phyloP scores from a whole-genome alignment of 2,888 invertebrate genomes.

The Sinelater perroti region DNA sequence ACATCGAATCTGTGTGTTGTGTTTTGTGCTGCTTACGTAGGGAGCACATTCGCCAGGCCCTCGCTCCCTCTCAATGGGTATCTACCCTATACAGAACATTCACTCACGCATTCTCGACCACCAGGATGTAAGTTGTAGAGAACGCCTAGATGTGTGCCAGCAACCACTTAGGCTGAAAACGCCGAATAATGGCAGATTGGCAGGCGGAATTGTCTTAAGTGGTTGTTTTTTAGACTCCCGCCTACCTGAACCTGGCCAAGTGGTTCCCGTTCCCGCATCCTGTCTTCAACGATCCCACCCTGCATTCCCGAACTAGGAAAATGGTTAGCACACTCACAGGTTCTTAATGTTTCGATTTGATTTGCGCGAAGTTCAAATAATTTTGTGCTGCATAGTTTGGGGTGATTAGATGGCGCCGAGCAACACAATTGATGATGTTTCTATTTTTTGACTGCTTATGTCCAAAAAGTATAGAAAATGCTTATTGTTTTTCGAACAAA shows the following conservation, averaged over 20 bases:
- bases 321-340: conserved; percentile 45
- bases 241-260: conserved; percentile 66
- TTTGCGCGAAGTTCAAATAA: too few species aligned
- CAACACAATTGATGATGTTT: too few species aligned
- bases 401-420: too few species aligned
- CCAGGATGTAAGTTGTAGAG: conserved; percentile 81
- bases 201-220: neutral
- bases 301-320: conserved; percentile 59
- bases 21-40: conserved; percentile 73
- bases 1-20: conserved; percentile 62
- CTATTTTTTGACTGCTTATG: neutral
- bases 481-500: too few species aligned
- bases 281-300: conserved; percentile 65
- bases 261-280: conserved; percentile 71
- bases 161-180: neutral
- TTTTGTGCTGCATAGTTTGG: too few species aligned
- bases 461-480: too few species aligned
- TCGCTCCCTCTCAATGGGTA: conserved; percentile 88
- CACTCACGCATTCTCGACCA: conserved; percentile 87
- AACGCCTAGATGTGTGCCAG: neutral
- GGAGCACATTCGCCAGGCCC: conserved; percentile 93
- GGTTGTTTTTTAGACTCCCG: conserved; percentile 64
- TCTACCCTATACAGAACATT: conserved; percentile 88
- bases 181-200: neutral
- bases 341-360: conserved; percentile 13